Base-by-base conservation (phyloP, 2,113 vertebrate genomes). In the Mugil cephalus region DNA sequence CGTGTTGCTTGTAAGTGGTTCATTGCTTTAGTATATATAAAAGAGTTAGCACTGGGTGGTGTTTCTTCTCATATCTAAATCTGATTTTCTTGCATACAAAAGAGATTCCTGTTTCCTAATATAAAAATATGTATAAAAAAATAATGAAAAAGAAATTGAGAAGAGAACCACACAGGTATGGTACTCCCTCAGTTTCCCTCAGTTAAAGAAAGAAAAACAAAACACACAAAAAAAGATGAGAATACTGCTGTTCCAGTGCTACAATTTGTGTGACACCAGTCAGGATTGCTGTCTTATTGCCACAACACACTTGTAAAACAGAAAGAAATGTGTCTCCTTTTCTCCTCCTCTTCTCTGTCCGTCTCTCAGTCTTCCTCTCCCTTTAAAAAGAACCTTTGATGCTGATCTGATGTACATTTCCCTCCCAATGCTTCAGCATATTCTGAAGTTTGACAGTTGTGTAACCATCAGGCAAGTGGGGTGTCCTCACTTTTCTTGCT, bases 211-310 rank as follows among this genome's bases (percentile, higher is more conserved):
- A 30, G 24, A 30, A 30, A 30, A 5, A 5, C n/a, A n/a, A n/a
- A n/a, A n/a, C n/a, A n/a, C n/a, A n/a, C n/a, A 30, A 30, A 30
- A 48, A 42, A 36, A 40, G n/a, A 51, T 51, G 36, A 71, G 8
- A 47, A 73, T 46, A 48, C 30, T 21, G 40, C 30, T 56, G 5
- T 43, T 30, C 24, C 24, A 30, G 24, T 3, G 24, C 24, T 30
- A 5, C 24, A 30, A 5, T 30, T 30, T 88, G 76, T 88, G 84
- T 75, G 85, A 87, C 58, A 75, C 70, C 62, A 84, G 85, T 72
- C 15, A 39, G 82, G 85, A 90, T 88, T 85, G 75, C 60, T 55
- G 78, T 87, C 89, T 90, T 92, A 90, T 92, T 86, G 77, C 68
- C 52, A 60, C 80, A 75, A 77, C 84, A 72, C 90, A 77, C 45